Evolutionary conservation across 2,888 invertebrate genomes (phyloP).

Genomic region (Philopedon plagiatum): DNA sequence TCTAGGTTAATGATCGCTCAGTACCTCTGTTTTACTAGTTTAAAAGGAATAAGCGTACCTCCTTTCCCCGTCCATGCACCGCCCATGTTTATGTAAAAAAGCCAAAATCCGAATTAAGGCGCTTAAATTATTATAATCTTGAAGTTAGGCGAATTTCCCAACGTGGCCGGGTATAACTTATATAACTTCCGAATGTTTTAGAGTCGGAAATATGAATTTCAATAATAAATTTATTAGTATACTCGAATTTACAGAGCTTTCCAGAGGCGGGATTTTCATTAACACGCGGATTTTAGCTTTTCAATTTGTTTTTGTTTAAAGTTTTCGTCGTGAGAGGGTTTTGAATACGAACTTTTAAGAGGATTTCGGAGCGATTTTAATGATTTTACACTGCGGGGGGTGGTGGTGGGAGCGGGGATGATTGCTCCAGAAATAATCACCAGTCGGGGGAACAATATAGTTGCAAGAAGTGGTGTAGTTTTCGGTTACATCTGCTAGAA

Average conservation of each 20-base stretch:
- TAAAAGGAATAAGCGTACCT: neutral
- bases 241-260: conserved; percentile 44
- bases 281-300: conserved; percentile 47
- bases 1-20: too few relatives aligned
- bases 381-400: conserved; percentile 37
- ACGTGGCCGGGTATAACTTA: conserved; percentile 32
- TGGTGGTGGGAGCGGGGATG: too few relatives aligned
- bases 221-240: conserved; percentile 51
- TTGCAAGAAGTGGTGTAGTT: neutral
- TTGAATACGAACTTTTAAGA: conserved; percentile 48
- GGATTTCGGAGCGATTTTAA: conserved; percentile 44
- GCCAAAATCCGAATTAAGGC: neutral
- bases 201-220: conserved; percentile 37
- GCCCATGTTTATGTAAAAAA: neutral
- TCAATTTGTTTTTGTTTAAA: conserved; percentile 47
- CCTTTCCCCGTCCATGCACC: neutral
- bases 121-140: conserved; percentile 15
- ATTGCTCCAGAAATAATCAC: neutral
- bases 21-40: too few relatives aligned
- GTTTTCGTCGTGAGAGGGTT: conserved; percentile 37
- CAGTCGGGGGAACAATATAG: neutral
- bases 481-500: neutral
- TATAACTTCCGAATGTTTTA: conserved; percentile 28
- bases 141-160: conserved; percentile 25
- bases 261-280: conserved; percentile 44